A percentile compares a stretch with the other conserved stretches of the same genome.
Conservation (phyloP, 2,113 vertebrate species). For the Odocoileus hemionus region DNA sequence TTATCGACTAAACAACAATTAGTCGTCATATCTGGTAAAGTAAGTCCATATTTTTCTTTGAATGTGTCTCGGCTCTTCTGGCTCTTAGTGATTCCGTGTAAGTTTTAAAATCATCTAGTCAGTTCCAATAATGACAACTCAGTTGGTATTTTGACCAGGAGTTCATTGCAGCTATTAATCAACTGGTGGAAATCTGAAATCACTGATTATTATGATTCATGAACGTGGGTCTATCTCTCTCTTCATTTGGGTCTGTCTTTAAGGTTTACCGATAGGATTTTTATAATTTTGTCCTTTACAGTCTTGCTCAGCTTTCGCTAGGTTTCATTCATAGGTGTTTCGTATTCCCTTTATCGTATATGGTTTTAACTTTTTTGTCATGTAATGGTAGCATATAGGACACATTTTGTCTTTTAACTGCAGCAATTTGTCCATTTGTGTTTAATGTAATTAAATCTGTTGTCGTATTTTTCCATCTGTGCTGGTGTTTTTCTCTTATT, state of each 20-base stretch:
- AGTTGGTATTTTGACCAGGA: not conserved
- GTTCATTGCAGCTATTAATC: not conserved
- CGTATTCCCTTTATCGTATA: not conserved
- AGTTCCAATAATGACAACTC: not conserved
- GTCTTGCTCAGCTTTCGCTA: not conserved
- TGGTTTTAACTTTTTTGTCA: not conserved
- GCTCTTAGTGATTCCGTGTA: not conserved
- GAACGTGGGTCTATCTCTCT: not conserved
- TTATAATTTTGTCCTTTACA: not conserved
- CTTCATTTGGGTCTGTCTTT: not conserved
- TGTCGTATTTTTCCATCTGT: not conserved
- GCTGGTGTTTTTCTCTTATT: not conserved
- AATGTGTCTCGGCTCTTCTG: not conserved
- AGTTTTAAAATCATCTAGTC: not conserved
- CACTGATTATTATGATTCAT: not conserved
- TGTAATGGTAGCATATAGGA: not conserved
- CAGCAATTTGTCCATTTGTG: not conserved
- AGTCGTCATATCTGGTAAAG: not conserved
- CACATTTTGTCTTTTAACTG: not conserved
- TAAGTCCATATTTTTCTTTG: not conserved
- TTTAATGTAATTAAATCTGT: not conserved
- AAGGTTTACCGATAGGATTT: not conserved
- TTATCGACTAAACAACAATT: not conserved
- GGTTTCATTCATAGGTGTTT: not conserved
- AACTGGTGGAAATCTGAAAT: not conserved